These are phyloP conservation scores for Cuniculus paca DNA, from an alignment of 2,797 vertebrate species.

Conservation along the genomic window DNA sequence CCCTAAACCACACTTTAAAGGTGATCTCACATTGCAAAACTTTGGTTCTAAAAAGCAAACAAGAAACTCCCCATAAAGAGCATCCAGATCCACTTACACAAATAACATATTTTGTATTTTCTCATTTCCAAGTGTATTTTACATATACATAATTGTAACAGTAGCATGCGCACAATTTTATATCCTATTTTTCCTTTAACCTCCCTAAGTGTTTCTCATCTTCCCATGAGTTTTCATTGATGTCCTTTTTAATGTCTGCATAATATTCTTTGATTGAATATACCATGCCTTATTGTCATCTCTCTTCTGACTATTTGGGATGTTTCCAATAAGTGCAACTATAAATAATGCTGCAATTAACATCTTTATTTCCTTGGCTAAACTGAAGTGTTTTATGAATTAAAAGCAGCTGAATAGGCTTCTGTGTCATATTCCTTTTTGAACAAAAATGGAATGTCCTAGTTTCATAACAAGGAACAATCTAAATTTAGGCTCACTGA, in stretches of 20 bases:
- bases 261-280: slow-evolving; percentile 58
- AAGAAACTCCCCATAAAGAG: not conserved
- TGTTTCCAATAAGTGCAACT: slow-evolving; percentile 25
- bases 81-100: not conserved
- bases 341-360: slow-evolving; percentile 71
- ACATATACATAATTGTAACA: fast-evolving
- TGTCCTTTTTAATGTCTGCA: slow-evolving; percentile 3
- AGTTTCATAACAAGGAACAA: slow-evolving; percentile 46
- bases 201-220: not conserved
- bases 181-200: not conserved
- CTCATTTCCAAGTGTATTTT: not conserved
- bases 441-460: slow-evolving; percentile 67
- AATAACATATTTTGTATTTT: not conserved
- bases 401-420: slow-evolving; percentile 67
- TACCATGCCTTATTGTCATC: not conserved
- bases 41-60: not conserved
- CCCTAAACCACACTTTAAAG: not conserved
- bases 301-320: not conserved
- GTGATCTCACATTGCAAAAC: not conserved
- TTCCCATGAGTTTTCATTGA: not conserved
- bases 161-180: not conserved
- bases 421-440: slow-evolving; percentile 61
- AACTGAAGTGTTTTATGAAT: slow-evolving; percentile 50
- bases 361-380: slow-evolving; percentile 62
- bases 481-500: slow-evolving; percentile 58